Evolutionary conservation across 2,113 vertebrate genomes (phyloP).

Genomic region (Blennius ocellaris): DNA sequence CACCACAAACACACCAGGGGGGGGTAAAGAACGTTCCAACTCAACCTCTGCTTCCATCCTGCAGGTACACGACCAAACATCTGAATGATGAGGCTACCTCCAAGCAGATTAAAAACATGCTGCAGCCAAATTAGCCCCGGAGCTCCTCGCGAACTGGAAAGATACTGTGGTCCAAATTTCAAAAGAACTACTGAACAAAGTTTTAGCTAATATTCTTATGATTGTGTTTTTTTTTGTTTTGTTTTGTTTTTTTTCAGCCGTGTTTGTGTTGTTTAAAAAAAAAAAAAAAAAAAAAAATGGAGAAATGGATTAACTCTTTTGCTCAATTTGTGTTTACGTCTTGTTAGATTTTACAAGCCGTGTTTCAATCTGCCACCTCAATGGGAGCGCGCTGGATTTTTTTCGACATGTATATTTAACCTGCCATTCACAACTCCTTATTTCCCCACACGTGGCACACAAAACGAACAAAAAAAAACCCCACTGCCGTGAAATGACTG

Average conservation of each 20-base stretch:
- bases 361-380: background rate
- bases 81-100: slow-evolving; percentile 99
- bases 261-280: background rate
- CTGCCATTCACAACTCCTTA: too few species aligned
- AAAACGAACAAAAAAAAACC: too few species aligned
- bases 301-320: too few species aligned
- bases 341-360: too few species aligned
- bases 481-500: too few species aligned
- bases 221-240: slow-evolving; percentile 8
- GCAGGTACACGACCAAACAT: slow-evolving; percentile 99
- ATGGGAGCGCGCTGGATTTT: too few species aligned
- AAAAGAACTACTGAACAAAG: slow-evolving; percentile 60
- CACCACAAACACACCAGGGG: background rate
- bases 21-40: background rate
- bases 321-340: too few species aligned
- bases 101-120: slow-evolving; percentile 97
- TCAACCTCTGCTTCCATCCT: fast-evolving
- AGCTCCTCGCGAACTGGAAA: slow-evolving; percentile 21
- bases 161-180: slow-evolving; percentile 43
- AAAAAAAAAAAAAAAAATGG: background rate
- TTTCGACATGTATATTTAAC: too few species aligned
- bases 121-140: slow-evolving; percentile 80
- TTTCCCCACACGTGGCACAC: too few species aligned
- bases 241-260: background rate
- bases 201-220: slow-evolving; percentile 25